phyloP scores from a whole-genome alignment of 2,888 invertebrate genomes.

The Cabera pusaria region DNA sequence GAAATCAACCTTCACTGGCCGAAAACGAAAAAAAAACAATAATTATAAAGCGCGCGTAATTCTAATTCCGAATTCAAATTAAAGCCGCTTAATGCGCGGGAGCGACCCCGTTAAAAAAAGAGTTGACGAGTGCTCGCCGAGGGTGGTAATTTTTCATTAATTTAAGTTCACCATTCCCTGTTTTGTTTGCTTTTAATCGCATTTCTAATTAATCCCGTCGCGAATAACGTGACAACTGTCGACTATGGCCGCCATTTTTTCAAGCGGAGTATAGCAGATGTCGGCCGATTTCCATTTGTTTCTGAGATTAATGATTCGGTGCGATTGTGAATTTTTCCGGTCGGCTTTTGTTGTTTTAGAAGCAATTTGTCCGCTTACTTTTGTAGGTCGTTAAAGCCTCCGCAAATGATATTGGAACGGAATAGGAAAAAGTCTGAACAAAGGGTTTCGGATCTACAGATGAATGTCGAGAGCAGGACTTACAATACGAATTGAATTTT shows the following conservation, averaged over 20 bases:
- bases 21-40: conserved; percentile 74
- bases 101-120: conserved; percentile 81
- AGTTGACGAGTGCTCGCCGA: conserved; percentile 81
- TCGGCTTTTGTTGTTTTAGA: conserved; percentile 83
- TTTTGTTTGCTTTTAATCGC: conserved; percentile 84
- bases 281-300: conserved; percentile 83
- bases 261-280: conserved; percentile 79
- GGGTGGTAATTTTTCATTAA: conserved; percentile 84
- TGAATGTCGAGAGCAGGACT: conserved; percentile 27
- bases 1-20: conserved; percentile 73
- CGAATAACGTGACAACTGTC: conserved; percentile 84
- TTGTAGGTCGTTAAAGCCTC: conserved; percentile 78
- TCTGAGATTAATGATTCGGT: conserved; percentile 83
- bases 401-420: conserved; percentile 72
- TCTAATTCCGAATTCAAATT: conserved; percentile 84
- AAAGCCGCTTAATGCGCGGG: conserved; percentile 84
- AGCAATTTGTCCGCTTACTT: conserved; percentile 83
- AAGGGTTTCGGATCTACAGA: conserved; percentile 41
- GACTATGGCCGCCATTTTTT: conserved; percentile 80
- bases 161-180: conserved; percentile 84
- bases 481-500: conserved; percentile 32
- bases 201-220: conserved; percentile 84
- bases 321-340: conserved; percentile 83
- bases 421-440: conserved; percentile 59
- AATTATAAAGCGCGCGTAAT: conserved; percentile 84